These are phyloP conservation scores for Leptodactylus fuscus DNA, from an alignment of 2,113 vertebrate genomes.

Conservation along the genomic window DNA sequence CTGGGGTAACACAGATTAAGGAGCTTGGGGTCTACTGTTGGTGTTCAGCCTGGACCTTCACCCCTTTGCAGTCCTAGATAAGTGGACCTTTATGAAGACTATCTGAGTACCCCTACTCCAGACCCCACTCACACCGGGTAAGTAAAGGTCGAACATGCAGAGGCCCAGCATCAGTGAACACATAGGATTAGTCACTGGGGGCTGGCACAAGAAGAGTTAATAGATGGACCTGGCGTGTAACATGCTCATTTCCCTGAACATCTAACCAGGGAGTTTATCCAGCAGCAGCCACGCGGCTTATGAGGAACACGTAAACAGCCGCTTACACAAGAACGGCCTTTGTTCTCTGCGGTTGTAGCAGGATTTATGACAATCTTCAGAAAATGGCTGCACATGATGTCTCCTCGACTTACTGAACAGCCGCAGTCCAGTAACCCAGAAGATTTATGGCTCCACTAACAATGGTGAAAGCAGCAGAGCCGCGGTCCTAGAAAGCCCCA, in stretches of 20 bases:
- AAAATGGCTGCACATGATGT: background rate
- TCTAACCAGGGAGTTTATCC: background rate
- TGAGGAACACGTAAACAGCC: background rate
- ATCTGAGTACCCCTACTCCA: too few relatives aligned
- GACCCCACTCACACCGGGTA: too few relatives aligned
- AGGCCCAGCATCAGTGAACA: too few relatives aligned
- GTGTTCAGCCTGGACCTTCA: too few relatives aligned
- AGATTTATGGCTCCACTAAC: background rate
- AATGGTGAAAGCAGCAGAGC: background rate
- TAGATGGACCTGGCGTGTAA: background rate
- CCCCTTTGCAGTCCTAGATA: too few relatives aligned
- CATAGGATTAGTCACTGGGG: background rate
- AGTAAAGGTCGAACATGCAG: background rate
- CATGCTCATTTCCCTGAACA: background rate
- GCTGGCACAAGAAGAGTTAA: background rate
- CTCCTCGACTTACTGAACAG: background rate
- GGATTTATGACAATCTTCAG: slow-evolving; percentile 25
- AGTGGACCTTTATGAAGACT: too few relatives aligned
- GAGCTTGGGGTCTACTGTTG: too few relatives aligned
- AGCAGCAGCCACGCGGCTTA: background rate
- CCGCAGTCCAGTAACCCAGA: background rate
- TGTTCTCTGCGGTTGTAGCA: slow-evolving; percentile 20
- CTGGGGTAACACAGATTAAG: too few relatives aligned
- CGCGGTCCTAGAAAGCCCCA: background rate
- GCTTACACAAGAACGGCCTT: slow-evolving; percentile 12